Evolutionary conservation across 2,797 vertebrate genomes (phyloP), one percentile per base, ranked within the genome.

Genomic region (Fistularia tabacaria): DNA sequence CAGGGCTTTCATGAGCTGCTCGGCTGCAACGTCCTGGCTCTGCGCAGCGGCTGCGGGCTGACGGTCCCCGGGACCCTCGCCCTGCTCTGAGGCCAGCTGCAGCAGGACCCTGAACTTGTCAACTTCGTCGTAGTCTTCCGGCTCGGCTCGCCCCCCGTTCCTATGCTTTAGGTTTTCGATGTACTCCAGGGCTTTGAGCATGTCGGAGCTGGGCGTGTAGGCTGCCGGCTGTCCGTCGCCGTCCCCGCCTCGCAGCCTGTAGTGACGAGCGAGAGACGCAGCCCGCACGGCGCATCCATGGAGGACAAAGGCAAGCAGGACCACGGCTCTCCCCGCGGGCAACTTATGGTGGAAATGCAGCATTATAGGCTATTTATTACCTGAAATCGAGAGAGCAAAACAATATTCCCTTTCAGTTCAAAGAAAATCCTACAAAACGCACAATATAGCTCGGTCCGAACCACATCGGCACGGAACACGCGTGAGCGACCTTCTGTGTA

Each of bases 171-270:
- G 93, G 61, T 93, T 96, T 76, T 99, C 96, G n/a, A 99, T 95
- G 86, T 98, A 99, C 80, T 98, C 94, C 89, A 99, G 86, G 54
- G 97, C 96, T 88, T 94, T 97, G 73, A 97, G 90, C 95, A 99
- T 95, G 58, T 99, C 95, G 0, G 95, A 91, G 65, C 90, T 93
- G 38, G 94, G 93, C 36, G 87, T 89, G 41, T 92, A 94, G 46
- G 87, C 84, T 10, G 70, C 79, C 56, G 91, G 74, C 75, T 87
- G 87, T 44, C 87, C 90, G 47, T 94, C 93, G 6, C 72, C 50
- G 62, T 92, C 93, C 56, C 92, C 93, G 68, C 93, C 94, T 62
- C 93, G 91, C 77, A 95, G 89, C 84, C 94, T 65, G 77, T 93
- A 92, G 86, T 92, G 91, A 73, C 93, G 93, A 69, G 88, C 85